Conservation (phyloP, 2,113 vertebrate species). For the Hoplias malabaricus region DNA sequence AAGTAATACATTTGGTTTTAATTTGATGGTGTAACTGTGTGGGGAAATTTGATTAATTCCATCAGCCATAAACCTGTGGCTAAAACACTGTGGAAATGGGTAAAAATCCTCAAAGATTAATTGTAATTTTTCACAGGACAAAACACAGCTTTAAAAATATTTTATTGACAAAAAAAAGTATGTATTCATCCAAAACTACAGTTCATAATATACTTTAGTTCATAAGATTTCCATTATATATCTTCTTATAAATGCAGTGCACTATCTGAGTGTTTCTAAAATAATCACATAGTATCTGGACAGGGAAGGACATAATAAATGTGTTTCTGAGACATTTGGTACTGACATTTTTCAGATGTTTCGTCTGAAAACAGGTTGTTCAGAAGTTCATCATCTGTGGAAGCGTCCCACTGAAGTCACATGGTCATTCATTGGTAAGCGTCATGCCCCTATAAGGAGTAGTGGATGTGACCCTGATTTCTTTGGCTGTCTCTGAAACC, state of each 20-base stretch:
- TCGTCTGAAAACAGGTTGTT: conserved; percentile 17
- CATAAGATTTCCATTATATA: conserved; percentile 66
- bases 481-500: too few species aligned
- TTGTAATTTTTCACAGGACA: background rate
- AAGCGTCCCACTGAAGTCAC: too few species aligned
- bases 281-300: conserved; percentile 45
- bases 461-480: too few species aligned
- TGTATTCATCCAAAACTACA: conserved; percentile 31
- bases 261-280: conserved; percentile 51
- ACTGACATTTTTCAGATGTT: conserved; percentile 20
- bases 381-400: conserved; percentile 7
- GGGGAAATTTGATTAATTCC: too few species aligned
- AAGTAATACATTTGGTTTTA: too few species aligned
- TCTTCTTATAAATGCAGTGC: conserved; percentile 63
- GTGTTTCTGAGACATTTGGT: conserved; percentile 18
- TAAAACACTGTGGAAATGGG: too few species aligned
- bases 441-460: too few species aligned
- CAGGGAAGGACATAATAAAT: background rate
- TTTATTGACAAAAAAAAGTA: conserved; percentile 62
- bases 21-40: too few species aligned
- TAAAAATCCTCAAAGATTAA: background rate
- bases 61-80: too few species aligned
- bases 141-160: conserved; percentile 58
- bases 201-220: conserved; percentile 61
- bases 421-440: too few species aligned